Percentiles rank a stretch among this genome's conserved stretches.
phyloP scores from a whole-genome alignment of 2,113 vertebrate species.

The Willisornis vidua region DNA sequence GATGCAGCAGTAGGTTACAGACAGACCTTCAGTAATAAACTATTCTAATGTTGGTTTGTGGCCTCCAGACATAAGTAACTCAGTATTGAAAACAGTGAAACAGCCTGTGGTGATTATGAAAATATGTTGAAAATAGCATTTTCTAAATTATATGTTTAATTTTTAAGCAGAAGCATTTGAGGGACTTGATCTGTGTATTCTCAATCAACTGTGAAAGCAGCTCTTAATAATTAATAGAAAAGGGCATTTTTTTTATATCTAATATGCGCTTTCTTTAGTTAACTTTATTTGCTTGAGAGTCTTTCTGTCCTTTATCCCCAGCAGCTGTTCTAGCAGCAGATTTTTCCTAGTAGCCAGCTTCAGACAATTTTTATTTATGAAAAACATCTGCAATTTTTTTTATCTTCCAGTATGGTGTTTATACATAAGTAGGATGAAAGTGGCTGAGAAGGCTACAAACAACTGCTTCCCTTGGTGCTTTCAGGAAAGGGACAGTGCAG shows the following conservation, averaged over 20 bases:
- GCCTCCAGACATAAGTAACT: not conserved
- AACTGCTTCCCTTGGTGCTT: not conserved
- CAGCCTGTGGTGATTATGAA: not conserved
- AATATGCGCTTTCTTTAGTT: not conserved
- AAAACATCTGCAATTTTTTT: not conserved
- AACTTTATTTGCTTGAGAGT: not conserved
- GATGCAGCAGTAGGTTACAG: not conserved
- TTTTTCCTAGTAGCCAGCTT: not conserved
- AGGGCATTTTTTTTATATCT: not conserved
- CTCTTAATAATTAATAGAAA: slow-evolving; percentile 29
- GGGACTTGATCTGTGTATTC: not conserved
- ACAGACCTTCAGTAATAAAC: not conserved
- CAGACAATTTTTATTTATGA: not conserved
- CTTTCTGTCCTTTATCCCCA: not conserved
- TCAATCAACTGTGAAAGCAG: slow-evolving; percentile 1
- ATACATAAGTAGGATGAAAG: not conserved
- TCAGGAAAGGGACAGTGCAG: not conserved
- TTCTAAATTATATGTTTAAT: not conserved
- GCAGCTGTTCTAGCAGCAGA: not conserved
- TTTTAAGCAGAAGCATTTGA: slow-evolving; percentile 1
- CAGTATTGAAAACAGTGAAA: not conserved
- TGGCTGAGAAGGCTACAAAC: not conserved
- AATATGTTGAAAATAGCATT: not conserved
- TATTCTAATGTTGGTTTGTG: not conserved
- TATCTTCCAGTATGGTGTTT: not conserved